Evolutionary conservation across 2,888 invertebrate species (phyloP).

Genomic region (Perizoma affinitatum): DNA sequence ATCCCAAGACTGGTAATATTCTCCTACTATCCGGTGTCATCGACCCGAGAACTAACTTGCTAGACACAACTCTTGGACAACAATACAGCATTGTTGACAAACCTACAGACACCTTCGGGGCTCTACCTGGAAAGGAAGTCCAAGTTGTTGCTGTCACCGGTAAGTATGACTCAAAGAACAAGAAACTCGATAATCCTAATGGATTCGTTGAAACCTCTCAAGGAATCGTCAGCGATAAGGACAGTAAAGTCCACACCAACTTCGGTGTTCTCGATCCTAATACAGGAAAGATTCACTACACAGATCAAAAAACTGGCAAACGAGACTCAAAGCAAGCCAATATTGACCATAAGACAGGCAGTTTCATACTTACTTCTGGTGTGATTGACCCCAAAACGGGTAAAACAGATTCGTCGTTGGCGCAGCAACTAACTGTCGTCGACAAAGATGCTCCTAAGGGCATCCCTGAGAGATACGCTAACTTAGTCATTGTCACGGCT

Average conservation of each 20-base stretch:
- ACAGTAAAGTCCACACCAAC: slow-evolving; percentile 87
- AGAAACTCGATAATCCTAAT: slow-evolving; percentile 83
- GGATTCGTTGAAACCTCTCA: slow-evolving; percentile 80
- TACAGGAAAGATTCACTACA: slow-evolving; percentile 83
- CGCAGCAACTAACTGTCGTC: slow-evolving; percentile 78
- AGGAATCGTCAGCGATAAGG: slow-evolving; percentile 87
- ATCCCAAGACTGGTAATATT: slow-evolving; percentile 81
- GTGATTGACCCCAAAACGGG: slow-evolving; percentile 86
- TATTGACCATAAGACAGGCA: slow-evolving; percentile 82
- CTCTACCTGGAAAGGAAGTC: slow-evolving; percentile 74
- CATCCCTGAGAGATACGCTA: slow-evolving; percentile 74
- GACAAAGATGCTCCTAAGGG: slow-evolving; percentile 76
- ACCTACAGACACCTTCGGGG: slow-evolving; percentile 74
- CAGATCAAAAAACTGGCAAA: slow-evolving; percentile 85
- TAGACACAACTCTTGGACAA: slow-evolving; percentile 83
- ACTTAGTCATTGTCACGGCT: slow-evolving; percentile 82
- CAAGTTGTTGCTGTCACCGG: slow-evolving; percentile 85
- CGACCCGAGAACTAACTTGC: slow-evolving; percentile 84
- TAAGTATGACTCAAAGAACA: slow-evolving; percentile 84
- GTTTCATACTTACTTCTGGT: slow-evolving; percentile 84
- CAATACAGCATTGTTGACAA: slow-evolving; percentile 86
- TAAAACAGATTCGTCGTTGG: slow-evolving; percentile 86
- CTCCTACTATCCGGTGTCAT: slow-evolving; percentile 80
- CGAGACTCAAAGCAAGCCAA: slow-evolving; percentile 85
- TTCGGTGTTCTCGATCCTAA: slow-evolving; percentile 85